Evolutionary conservation across 2,797 vertebrate genomes (phyloP).

Genomic region (Acanthornis magna): DNA sequence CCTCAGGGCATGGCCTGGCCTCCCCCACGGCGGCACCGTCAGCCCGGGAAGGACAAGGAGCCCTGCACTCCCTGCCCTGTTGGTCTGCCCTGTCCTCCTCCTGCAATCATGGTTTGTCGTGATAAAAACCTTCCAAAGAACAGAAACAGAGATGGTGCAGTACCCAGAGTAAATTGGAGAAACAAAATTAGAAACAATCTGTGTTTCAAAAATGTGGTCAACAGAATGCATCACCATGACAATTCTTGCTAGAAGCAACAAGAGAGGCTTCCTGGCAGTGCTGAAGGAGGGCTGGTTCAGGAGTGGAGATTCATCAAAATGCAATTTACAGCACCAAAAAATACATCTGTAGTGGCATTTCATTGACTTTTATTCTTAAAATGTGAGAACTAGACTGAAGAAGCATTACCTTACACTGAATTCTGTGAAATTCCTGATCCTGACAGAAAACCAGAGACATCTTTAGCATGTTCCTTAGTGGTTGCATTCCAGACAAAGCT

Average conservation of each 20-base stretch:
- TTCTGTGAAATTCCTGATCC: neutral
- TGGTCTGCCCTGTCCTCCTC: neutral
- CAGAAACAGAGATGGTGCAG: neutral
- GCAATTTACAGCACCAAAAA: neutral
- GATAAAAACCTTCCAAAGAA: neutral
- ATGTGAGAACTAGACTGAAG: conserved; percentile 6
- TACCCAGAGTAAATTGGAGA: conserved; percentile 11
- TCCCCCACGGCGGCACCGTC: neutral
- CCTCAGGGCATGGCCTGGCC: neutral
- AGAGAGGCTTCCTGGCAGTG: conserved; percentile 35
- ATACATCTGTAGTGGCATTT: neutral
- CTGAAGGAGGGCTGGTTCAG: neutral
- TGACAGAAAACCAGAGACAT: conserved; percentile 16
- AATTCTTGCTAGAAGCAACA: conserved; percentile 64
- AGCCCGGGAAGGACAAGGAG: neutral
- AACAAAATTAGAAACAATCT: conserved; percentile 56
- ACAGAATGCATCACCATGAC: conserved; percentile 59
- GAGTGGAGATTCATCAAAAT: neutral
- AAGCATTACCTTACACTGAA: neutral
- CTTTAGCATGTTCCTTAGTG: neutral
- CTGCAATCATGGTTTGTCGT: neutral
- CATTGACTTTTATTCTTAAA: conserved; percentile 47
- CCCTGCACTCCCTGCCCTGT: rapidly evolving
- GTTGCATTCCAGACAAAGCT: conserved; percentile 13
- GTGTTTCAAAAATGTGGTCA: conserved; percentile 52